phyloP scores from a whole-genome alignment of 1,140 invertebrate species.

The Drosophila tani region DNA sequence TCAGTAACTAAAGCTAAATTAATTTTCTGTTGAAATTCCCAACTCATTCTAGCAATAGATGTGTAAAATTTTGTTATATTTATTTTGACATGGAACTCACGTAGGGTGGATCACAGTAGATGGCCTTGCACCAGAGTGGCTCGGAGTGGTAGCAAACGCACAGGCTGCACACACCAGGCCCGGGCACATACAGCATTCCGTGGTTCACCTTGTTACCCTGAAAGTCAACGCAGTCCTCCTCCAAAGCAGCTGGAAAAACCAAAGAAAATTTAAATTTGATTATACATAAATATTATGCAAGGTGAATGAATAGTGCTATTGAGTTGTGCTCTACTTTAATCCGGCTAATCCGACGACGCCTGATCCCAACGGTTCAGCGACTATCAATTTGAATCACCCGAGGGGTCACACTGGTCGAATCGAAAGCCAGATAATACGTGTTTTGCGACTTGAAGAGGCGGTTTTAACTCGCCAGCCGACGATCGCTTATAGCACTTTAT shows the following conservation, averaged over 20 bases:
- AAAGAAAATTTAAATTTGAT: neutral
- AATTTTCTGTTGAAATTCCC: no score
- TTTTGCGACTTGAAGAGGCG: conserved; percentile 32
- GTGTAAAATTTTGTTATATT: no score
- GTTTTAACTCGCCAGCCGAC: conserved; percentile 3
- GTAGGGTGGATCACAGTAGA: conserved; percentile 93
- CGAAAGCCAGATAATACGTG: conserved; percentile 44
- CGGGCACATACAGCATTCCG: conserved; percentile 92
- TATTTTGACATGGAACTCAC: conserved; percentile 86
- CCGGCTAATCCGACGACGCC: conserved; percentile 25
- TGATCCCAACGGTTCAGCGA: conserved; percentile 38
- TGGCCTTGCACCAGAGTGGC: conserved; percentile 94
- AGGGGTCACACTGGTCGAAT: conserved; percentile 1
- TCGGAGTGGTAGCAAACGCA: conserved; percentile 94
- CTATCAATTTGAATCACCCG: conserved; percentile 47
- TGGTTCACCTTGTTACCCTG: conserved; percentile 91
- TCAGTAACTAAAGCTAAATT: no score
- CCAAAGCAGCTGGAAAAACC: conserved; percentile 86
- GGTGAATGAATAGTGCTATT: no score
- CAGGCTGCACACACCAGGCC: conserved; percentile 93
- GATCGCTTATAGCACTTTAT: neutral
- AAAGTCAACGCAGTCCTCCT: conserved; percentile 93
- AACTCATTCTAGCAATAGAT: no score
- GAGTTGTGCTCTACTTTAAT: conserved; percentile 47
- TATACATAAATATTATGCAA: neutral